phyloP scores from a whole-genome alignment of 2,888 invertebrate genomes.

The Loripinus fragilis region DNA sequence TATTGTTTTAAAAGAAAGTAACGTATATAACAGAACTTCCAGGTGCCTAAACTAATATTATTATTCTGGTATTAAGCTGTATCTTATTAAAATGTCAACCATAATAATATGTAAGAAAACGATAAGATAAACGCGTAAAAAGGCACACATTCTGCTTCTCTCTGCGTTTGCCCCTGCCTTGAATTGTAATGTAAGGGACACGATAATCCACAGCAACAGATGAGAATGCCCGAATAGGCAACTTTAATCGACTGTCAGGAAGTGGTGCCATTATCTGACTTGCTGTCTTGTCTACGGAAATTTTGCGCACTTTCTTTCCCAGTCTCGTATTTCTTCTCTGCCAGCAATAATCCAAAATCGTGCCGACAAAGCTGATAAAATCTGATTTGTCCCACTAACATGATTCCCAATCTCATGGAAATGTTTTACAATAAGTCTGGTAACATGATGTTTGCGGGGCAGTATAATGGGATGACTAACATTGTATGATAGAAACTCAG shows the following conservation, averaged over 20 bases:
- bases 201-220: conserved; percentile 24
- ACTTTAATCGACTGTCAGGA: conserved; percentile 9
- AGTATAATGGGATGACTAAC: conserved; percentile 44
- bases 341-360: too few species aligned
- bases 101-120: too few species aligned
- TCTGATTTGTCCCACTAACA: conserved; percentile 27
- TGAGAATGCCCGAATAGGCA: conserved; percentile 25
- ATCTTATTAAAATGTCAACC: too few species aligned
- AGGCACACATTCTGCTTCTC: conserved; percentile 29
- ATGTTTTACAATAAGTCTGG: conserved; percentile 36
- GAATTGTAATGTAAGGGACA: conserved; percentile 32
- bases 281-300: too few species aligned
- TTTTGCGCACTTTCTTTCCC: too few species aligned
- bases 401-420: conserved; percentile 32
- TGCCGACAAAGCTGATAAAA: too few species aligned
- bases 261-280: conserved; percentile 38
- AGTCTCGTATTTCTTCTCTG: too few species aligned
- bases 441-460: conserved; percentile 39
- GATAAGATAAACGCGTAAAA: conserved; percentile 44
- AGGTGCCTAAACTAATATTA: too few species aligned
- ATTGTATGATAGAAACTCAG: conserved; percentile 40
- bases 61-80: too few species aligned
- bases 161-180: conserved; percentile 34
- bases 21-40: too few species aligned
- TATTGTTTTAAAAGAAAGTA: too few species aligned